Conservation (phyloP, 1,140 invertebrate genomes). For the Zophobas atratus region DNA sequence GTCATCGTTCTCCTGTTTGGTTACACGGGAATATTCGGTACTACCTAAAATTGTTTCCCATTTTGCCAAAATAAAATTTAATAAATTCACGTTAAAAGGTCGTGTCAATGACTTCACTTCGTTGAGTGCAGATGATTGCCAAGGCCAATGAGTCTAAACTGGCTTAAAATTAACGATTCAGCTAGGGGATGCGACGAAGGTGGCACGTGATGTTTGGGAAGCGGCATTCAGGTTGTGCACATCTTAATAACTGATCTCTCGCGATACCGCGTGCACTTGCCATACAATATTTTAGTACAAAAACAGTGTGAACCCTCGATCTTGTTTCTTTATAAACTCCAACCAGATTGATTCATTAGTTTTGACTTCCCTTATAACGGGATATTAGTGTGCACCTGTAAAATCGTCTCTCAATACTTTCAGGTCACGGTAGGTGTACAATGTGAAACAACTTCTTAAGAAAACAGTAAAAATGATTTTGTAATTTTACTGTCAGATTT, state of each 20-base stretch:
- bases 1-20: too few relatives aligned
- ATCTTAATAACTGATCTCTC: constrained; percentile 11
- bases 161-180: neutral
- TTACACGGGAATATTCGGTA: too few relatives aligned
- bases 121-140: constrained; percentile 32
- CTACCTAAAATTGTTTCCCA: neutral
- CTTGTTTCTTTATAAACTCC: constrained; percentile 17
- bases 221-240: constrained; percentile 1
- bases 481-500: too few relatives aligned
- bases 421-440: constrained; percentile 12
- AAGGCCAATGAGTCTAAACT: constrained; percentile 28
- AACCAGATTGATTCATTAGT: constrained; percentile 2
- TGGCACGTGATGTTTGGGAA: constrained; percentile 26
- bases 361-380: neutral
- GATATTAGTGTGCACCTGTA: neutral
- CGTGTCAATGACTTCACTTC: constrained; percentile 23
- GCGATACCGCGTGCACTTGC: constrained; percentile 25
- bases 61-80: constrained; percentile 4
- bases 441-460: neutral
- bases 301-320: constrained; percentile 21
- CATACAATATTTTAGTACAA: neutral
- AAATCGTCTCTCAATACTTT: constrained; percentile 7
- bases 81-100: constrained; percentile 10
- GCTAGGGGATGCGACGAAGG: neutral
- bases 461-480: too few relatives aligned